Conservation (phyloP, 2,797 vertebrate species). For the Phoebastria nigripes region DNA sequence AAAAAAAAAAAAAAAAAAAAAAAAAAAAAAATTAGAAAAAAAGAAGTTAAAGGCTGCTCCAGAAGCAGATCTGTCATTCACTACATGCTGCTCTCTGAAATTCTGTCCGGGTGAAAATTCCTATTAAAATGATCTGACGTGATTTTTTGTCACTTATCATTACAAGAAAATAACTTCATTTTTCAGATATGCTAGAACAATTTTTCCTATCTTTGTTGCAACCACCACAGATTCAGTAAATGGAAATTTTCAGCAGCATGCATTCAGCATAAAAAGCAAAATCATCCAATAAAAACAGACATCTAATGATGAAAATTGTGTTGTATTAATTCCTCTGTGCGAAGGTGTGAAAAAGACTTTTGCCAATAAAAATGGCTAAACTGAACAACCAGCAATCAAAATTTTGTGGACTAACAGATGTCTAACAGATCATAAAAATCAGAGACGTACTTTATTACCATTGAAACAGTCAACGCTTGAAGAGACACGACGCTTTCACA, state of each 20-base stretch:
- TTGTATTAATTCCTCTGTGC: not conserved
- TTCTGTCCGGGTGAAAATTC: not conserved
- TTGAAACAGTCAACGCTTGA: rapidly evolving
- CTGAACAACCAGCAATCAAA: not conserved
- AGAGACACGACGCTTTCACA: rapidly evolving
- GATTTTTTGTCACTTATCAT: not conserved
- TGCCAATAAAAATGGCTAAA: not conserved
- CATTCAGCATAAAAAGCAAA: not conserved
- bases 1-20: not conserved
- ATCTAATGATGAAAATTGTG: not conserved
- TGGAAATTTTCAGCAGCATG: not conserved
- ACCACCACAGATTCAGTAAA: not conserved
- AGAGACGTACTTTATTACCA: not conserved
- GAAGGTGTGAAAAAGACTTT: not conserved
- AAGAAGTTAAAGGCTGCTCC: not conserved
- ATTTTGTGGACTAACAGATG: not conserved
- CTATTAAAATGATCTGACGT: not conserved
- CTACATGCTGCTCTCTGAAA: not conserved
- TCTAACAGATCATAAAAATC: not conserved
- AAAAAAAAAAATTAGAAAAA: no score
- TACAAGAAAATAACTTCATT: not conserved
- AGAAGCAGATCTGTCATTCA: not conserved
- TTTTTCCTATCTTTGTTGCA: not conserved
- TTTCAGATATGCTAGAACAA: not conserved
- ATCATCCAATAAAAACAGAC: not conserved